Conservation (phyloP, 1,140 invertebrate species). For the Drosophila ercepeae region DNA sequence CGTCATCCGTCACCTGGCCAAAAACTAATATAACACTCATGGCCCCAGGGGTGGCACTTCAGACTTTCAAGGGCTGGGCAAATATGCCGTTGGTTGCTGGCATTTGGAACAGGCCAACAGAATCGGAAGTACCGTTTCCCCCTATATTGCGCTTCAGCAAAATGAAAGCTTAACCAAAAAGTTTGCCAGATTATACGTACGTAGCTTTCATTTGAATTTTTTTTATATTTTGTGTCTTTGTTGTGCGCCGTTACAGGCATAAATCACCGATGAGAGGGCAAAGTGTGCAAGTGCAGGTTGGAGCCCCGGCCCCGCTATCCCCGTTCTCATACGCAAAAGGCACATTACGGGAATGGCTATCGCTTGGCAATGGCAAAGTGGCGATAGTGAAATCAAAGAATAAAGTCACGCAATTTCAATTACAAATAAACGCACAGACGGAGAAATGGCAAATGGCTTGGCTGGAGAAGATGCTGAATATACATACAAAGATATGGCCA, state of each 20-base stretch:
- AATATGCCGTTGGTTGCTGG: constrained; percentile 74
- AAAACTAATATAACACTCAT: background rate
- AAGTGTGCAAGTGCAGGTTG: constrained; percentile 56
- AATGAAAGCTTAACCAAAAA: constrained; percentile 57
- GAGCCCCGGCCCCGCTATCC: background rate
- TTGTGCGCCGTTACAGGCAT: constrained; percentile 45
- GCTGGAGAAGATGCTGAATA: constrained; percentile 10
- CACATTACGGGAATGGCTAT: constrained; percentile 42
- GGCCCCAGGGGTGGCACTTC: constrained; percentile 16
- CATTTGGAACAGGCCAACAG: constrained; percentile 66
- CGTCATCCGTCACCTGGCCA: background rate
- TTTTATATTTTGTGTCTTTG: constrained; percentile 18
- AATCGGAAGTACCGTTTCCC: constrained; percentile 7
- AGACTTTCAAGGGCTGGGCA: constrained; percentile 63
- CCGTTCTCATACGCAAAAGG: constrained; percentile 25
- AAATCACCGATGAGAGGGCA: constrained; percentile 47
- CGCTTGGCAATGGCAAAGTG: constrained; percentile 35
- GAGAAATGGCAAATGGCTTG: constrained; percentile 32
- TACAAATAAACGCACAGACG: constrained; percentile 63
- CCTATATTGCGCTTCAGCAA: background rate
- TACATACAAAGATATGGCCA: constrained; percentile 4
- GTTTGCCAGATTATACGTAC: constrained; percentile 12
- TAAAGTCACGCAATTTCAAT: constrained; percentile 82
- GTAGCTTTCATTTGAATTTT: background rate
- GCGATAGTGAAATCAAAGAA: constrained; percentile 74